Percentiles rank a stretch among this genome's conserved stretches.
phyloP scores from a whole-genome alignment of 2,797 vertebrate genomes.

The Odontamblyopus rebecca region DNA sequence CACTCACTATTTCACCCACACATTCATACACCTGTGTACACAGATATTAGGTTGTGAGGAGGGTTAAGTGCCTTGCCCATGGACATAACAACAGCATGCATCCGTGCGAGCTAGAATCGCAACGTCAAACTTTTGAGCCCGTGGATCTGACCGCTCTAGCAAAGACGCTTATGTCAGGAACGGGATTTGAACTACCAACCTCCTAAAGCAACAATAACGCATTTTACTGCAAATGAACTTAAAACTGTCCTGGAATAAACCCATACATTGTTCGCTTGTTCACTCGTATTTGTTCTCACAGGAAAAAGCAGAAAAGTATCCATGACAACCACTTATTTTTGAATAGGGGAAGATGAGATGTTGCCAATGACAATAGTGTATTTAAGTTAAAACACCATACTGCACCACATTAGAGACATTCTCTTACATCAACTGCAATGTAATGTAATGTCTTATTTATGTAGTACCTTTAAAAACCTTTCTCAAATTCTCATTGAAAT shows the following conservation, averaged over 20 bases:
- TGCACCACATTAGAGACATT: not conserved
- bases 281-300: not conserved
- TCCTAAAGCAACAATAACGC: not conserved
- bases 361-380: not conserved
- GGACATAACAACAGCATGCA: too few relatives aligned
- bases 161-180: too few relatives aligned
- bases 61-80: too few relatives aligned
- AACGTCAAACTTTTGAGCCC: too few relatives aligned
- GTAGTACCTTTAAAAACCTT: not conserved
- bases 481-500: too few relatives aligned
- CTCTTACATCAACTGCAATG: not conserved
- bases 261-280: not conserved
- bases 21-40: too few relatives aligned
- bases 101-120: too few relatives aligned
- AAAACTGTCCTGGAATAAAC: not conserved
- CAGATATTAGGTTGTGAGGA: too few relatives aligned
- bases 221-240: not conserved
- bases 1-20: too few relatives aligned
- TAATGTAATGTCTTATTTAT: not conserved
- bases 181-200: too few relatives aligned
- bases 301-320: not conserved
- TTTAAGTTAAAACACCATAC: not conserved
- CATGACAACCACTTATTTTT: constrained; percentile 6
- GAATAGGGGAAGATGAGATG: not conserved
- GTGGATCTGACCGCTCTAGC: too few relatives aligned